These are phyloP conservation scores for Leptatherina wallacei DNA, from an alignment of 2,797 vertebrate genomes.

Conservation along the genomic window DNA sequence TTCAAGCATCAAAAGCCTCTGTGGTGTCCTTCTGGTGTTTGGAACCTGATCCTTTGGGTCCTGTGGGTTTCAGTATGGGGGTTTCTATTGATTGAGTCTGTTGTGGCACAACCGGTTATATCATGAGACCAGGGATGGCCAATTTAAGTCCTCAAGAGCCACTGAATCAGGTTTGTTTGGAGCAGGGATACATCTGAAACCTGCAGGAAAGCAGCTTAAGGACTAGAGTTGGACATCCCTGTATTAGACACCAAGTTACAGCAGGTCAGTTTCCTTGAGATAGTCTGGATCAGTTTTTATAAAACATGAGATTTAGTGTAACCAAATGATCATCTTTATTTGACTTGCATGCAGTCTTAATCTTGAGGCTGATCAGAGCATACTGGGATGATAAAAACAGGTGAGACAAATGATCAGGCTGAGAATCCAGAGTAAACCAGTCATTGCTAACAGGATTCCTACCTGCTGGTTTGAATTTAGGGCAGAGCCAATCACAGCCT, in stretches of 20 bases:
- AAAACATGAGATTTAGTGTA: background rate
- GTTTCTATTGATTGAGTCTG: background rate
- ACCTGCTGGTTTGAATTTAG: background rate
- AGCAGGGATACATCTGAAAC: no score
- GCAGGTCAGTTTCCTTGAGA: background rate
- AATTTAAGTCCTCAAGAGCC: background rate
- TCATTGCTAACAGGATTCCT: fast-evolving
- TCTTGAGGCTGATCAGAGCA: background rate
- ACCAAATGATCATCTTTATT: background rate
- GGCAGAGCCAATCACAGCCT: fast-evolving
- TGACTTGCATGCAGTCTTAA: background rate
- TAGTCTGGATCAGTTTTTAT: background rate
- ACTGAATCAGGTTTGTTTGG: background rate
- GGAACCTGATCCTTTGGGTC: background rate
- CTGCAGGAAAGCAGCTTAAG: no score
- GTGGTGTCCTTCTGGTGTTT: background rate
- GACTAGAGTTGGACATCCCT: no score
- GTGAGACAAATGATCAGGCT: background rate
- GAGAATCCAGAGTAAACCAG: background rate
- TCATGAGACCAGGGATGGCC: background rate
- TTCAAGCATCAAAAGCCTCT: background rate
- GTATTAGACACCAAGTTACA: no score
- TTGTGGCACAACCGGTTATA: background rate
- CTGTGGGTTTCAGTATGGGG: background rate
- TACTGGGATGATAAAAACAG: background rate